Evolutionary conservation across 2,113 vertebrate species (phyloP).

Genomic region (Trematocara macrostoma): DNA sequence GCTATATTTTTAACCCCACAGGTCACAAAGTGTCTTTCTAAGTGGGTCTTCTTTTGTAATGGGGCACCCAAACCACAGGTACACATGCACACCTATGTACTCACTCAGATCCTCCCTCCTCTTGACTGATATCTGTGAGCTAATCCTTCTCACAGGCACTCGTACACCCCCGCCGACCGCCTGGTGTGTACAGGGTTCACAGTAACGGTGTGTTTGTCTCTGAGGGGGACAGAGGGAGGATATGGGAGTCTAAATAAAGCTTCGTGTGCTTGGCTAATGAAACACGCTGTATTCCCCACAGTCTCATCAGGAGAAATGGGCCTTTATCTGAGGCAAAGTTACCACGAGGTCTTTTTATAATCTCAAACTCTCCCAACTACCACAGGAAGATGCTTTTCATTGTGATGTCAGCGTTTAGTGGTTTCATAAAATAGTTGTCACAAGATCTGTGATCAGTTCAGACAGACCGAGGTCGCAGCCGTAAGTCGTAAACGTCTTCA

Average conservation of each 20-base stretch:
- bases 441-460: neutral
- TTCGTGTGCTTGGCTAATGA: slow-evolving; percentile 60
- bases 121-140: neutral
- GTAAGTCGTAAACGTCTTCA: neutral
- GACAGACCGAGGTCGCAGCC: neutral
- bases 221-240: slow-evolving; percentile 36
- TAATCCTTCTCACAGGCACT: neutral
- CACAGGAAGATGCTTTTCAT: neutral
- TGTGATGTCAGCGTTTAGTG: neutral
- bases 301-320: slow-evolving; percentile 50
- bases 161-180: neutral
- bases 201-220: slow-evolving; percentile 46
- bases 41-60: neutral
- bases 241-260: slow-evolving; percentile 67
- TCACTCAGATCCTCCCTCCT: neutral
- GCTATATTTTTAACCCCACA: neutral
- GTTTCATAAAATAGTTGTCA: neutral
- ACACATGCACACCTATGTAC: neutral
- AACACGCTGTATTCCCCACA: slow-evolving; percentile 52
- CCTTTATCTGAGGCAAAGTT: slow-evolving; percentile 38
- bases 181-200: slow-evolving; percentile 52
- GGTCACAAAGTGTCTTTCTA: neutral
- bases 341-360: slow-evolving; percentile 7
- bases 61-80: neutral
- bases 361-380: neutral